Evolutionary conservation across 2,113 vertebrate species (phyloP).

Genomic region (Coptodon rendalli): DNA sequence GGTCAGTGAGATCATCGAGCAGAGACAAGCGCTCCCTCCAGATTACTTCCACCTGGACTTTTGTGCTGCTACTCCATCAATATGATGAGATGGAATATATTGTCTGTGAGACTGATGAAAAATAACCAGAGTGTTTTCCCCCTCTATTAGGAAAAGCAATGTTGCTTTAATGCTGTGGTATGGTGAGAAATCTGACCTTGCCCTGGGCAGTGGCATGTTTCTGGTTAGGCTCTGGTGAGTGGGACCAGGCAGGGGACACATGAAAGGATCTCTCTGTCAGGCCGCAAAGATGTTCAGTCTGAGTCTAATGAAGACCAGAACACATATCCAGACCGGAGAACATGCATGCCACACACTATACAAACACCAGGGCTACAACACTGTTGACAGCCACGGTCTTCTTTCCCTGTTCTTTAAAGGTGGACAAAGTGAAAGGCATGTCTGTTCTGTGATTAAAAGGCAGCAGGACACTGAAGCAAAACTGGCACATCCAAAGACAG

Average conservation of each 20-base stretch:
- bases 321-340: slow-evolving; percentile 40
- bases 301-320: slow-evolving; percentile 74
- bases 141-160: slow-evolving; percentile 53
- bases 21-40: slow-evolving; percentile 22
- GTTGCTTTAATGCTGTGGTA: slow-evolving; percentile 56
- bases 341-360: slow-evolving; percentile 43
- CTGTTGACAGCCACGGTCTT: slow-evolving; percentile 8
- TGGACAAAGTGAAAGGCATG: background rate
- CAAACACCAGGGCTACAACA: background rate
- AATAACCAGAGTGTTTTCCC: slow-evolving; percentile 34
- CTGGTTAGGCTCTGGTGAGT: slow-evolving; percentile 70
- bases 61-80: slow-evolving; percentile 17
- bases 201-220: slow-evolving; percentile 71
- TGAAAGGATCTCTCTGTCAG: slow-evolving; percentile 69
- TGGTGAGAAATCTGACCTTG: slow-evolving; percentile 69
- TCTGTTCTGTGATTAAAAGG: slow-evolving; percentile 19
- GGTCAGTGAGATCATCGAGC: slow-evolving; percentile 51
- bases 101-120: slow-evolving; percentile 65
- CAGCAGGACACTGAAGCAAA: background rate
- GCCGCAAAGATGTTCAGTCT: slow-evolving; percentile 64
- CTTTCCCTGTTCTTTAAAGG: slow-evolving; percentile 8
- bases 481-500: background rate
- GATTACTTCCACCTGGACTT: slow-evolving; percentile 59
- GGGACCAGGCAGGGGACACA: slow-evolving; percentile 65
- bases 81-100: slow-evolving; percentile 62